Base-by-base conservation (phyloP, 64 coral and sea anemone genomes). In the Anthopleura sola region DNA sequence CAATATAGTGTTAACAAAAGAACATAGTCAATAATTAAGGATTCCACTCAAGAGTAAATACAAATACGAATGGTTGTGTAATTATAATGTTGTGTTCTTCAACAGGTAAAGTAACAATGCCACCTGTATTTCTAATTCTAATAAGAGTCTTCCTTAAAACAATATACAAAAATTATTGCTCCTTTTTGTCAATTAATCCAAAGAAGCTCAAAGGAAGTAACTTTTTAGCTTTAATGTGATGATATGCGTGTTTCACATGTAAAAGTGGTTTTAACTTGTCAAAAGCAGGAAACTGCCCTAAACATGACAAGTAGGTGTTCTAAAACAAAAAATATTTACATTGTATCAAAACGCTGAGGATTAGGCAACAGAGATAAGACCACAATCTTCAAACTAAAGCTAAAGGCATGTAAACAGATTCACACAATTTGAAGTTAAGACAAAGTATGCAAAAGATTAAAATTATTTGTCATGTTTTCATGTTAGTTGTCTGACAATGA, bases 261-360 rank as follows among this genome's bases (percentile, higher is more conserved):
- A 9, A 44, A 44, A 44, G 40, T 71, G 66, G 28, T 3, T 33
- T 34, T 15, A 0, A 14, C 16, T 34, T 10, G 0, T 16, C 26
- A 31, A 14, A 33, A 71, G 31, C 14, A 71, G 11, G 15, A 32
- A 16, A 71, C 21, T 15, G 14, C 6, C 29, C 66, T 36, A 32
- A 66, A 71, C 28, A 3, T 33, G 34, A 15, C 23, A 71, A n/a
- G n/a, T n/a, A n/a, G n/a, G 29, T 32, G 29, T 29, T 69, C 33
- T 69, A 1, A 29, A 69, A 69, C 66, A 69, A 69, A 69, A 44
- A 69, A 69, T 69, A 33, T 69, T 69, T 69, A 69, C 66, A 69
- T 11, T 32, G 66, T 69, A 69, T 69, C 66, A 31, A 69, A 33
- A 69, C 26, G 33, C 12, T 69, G 2, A 13, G 29, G 13, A 13